Conservation (phyloP, 2,797 vertebrate genomes). For the Rachycentron canadum region DNA sequence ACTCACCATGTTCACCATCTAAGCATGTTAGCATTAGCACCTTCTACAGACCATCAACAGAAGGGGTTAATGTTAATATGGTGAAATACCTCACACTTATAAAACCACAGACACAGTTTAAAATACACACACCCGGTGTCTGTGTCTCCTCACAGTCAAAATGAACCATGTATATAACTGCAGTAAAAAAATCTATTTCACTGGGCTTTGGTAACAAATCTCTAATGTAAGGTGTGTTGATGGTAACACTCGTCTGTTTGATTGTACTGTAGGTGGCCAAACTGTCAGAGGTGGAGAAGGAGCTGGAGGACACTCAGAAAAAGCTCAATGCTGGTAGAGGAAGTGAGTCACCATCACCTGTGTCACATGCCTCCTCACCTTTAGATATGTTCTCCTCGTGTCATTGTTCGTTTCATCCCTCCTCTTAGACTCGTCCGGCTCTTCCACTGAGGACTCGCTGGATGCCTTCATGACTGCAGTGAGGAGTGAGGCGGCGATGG, state of each 20-base stretch:
- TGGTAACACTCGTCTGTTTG: neutral
- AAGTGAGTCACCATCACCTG: slow-evolving; percentile 82
- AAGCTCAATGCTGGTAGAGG: slow-evolving; percentile 87
- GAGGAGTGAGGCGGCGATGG: slow-evolving; percentile 86
- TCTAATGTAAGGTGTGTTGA: neutral
- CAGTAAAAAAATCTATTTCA: too few relatives aligned
- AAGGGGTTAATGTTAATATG: neutral
- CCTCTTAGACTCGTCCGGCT: slow-evolving; percentile 79
- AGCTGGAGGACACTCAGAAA: slow-evolving; percentile 90
- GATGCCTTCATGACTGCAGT: slow-evolving; percentile 97
- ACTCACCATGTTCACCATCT: neutral
- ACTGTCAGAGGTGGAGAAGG: slow-evolving; percentile 90
- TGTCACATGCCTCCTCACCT: neutral
- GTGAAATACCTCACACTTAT: neutral
- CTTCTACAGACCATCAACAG: neutral
- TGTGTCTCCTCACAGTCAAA: neutral
- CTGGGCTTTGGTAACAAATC: too few relatives aligned
- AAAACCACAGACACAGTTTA: neutral
- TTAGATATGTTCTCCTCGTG: neutral
- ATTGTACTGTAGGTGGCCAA: slow-evolving; percentile 86
- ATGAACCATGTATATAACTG: neutral
- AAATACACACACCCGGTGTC: neutral
- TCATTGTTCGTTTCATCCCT: neutral
- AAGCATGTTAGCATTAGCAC: neutral
- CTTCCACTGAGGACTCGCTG: slow-evolving; percentile 90